Evolutionary conservation across 2,797 vertebrate species (phyloP).

Genomic region (Peromyscus attwateri): DNA sequence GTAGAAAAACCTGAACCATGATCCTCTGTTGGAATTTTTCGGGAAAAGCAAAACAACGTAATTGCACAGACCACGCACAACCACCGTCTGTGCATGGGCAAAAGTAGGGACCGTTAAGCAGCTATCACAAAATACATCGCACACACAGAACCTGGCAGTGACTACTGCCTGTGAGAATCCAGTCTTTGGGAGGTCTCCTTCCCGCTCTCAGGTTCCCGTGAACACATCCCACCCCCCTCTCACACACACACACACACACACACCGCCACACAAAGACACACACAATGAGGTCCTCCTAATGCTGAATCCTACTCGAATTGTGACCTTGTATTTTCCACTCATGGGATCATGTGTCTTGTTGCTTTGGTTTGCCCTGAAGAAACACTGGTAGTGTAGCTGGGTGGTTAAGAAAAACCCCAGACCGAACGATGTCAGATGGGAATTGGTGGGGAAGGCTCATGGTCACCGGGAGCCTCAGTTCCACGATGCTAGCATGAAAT

Average conservation of each 20-base stretch:
- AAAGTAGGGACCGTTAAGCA: background rate
- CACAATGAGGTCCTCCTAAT: background rate
- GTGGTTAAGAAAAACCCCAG: background rate
- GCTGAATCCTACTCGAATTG: background rate
- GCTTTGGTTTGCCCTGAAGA: conserved; percentile 9
- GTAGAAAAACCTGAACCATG: background rate
- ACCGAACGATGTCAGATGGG: background rate
- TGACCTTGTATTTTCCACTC: background rate
- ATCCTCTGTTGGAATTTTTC: conserved; percentile 3
- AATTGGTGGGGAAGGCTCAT: background rate
- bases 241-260: too few relatives aligned
- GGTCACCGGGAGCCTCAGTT: background rate
- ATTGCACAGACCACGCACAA: background rate
- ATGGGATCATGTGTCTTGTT: background rate
- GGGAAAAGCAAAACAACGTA: background rate
- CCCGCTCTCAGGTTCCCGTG: too few relatives aligned
- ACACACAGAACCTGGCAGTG: background rate
- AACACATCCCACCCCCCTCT: too few relatives aligned
- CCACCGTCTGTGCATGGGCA: too few relatives aligned
- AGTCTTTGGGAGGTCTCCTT: background rate
- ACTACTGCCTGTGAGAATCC: background rate
- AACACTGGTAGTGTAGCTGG: background rate
- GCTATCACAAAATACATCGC: background rate
- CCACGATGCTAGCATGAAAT: background rate
- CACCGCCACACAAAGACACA: too few relatives aligned